Evolutionary conservation across 2,113 vertebrate species (phyloP), one percentile per base, ranked within the genome.

Genomic region (Daphoenositta chrysoptera): DNA sequence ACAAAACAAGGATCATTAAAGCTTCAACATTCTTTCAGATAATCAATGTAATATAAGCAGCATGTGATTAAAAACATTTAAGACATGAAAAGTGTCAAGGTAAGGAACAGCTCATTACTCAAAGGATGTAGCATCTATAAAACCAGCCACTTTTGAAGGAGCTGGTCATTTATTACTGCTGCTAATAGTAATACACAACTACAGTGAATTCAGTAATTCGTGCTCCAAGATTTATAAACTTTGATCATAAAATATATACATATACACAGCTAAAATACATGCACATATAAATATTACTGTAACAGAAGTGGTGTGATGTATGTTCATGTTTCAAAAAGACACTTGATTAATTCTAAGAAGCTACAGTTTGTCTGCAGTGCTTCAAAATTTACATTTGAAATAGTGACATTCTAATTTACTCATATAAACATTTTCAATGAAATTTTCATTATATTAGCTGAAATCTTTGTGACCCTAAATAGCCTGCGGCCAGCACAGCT

Each of bases 1-100:
- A 94, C 61, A 87, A 96, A 89, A 95, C 45, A 79, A 42, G 70
- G 61, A 89, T 94, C 91, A 84, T 95, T 96, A 94, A 79, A 87
- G 61, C 87, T 91, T 91, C 91, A 96, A 82, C 73, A 79, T 87
- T 89, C 70, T 81, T 91, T 89, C 82, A 95, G 37, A 90, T 89
- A 95, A 95, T 94, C 93, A 92, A 50, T 83, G 58, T 87, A 87
- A 79, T 85, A 88, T 89, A 93, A 81, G 45, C 39, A 86, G 77
- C 58, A 66, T 42, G 40, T 61, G 68, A 94, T 91, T 83, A 94
- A 77, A 93, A 91, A 48, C 56, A 66, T 78, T 95, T 91, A 84
- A 90, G 40, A 83, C 85, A 81, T 23, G 71, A 92, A 77, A 94
- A 85, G 23, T 35, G 63, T 91, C 76, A 91, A 78, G 39, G 60